Conservation (phyloP, 2,888 invertebrate species). For the Chironomus tentans region DNA sequence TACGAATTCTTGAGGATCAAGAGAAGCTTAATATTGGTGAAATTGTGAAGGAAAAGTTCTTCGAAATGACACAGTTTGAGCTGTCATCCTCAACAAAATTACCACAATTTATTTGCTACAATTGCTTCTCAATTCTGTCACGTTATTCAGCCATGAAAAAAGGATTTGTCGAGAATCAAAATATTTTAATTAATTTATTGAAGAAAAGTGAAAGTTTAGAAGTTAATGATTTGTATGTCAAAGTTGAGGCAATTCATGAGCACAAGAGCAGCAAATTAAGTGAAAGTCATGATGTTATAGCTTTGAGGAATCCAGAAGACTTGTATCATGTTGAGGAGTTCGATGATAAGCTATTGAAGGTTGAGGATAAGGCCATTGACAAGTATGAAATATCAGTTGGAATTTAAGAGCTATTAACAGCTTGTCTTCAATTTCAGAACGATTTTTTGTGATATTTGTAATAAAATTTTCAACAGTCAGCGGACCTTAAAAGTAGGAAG, state of each 20-base stretch:
- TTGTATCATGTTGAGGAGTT: neutral
- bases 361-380: neutral
- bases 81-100: neutral
- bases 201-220: neutral
- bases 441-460: neutral
- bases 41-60: neutral
- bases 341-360: neutral
- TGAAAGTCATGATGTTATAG: neutral
- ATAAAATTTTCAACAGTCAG: neutral
- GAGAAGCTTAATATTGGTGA: neutral
- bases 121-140: neutral
- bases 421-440: neutral
- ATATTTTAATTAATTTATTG: neutral
- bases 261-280: neutral
- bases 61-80: neutral
- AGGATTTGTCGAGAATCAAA: neutral
- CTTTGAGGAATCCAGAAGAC: neutral
- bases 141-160: neutral
- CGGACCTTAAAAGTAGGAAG: neutral
- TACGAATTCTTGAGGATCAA: neutral
- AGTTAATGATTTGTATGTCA: neutral
- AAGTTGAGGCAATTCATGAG: neutral
- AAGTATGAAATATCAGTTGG: too few relatives aligned
- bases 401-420: neutral
- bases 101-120: neutral